These are phyloP conservation scores for Bradypus variegatus DNA, from an alignment of 2,797 vertebrate genomes.

Conservation along the genomic window DNA sequence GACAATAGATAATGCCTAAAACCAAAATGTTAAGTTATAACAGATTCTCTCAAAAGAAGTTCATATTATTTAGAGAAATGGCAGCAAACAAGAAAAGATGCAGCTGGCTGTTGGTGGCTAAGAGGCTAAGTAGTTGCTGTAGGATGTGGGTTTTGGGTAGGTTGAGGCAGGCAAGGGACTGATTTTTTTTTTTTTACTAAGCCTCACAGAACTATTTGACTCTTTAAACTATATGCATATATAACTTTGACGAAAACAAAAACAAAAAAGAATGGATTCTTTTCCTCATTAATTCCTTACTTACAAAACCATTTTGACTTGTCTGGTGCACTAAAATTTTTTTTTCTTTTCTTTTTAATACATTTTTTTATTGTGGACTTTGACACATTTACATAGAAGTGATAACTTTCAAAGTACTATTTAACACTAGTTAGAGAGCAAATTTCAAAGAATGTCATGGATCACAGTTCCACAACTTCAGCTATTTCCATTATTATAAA, in stretches of 20 bases:
- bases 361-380: no score
- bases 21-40: background rate
- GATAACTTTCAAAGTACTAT: no score
- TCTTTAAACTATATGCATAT: background rate
- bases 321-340: background rate
- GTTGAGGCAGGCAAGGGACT: background rate
- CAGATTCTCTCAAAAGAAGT: background rate
- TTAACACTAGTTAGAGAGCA: no score
- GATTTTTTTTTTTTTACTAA: background rate
- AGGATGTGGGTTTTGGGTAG: background rate
- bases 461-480: no score
- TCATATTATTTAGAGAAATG: background rate
- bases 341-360: no score
- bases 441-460: no score
- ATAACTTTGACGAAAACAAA: constrained; percentile 5
- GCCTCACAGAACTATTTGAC: background rate
- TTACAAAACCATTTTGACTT: constrained; percentile 6
- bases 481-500: no score
- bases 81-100: background rate
- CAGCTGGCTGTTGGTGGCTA: background rate
- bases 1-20: background rate
- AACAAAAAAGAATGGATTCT: background rate
- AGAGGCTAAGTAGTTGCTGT: background rate
- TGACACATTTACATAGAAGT: no score
- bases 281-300: background rate